Base-by-base conservation (phyloP, 2,113 vertebrate genomes). In the Redunca redunca region DNA sequence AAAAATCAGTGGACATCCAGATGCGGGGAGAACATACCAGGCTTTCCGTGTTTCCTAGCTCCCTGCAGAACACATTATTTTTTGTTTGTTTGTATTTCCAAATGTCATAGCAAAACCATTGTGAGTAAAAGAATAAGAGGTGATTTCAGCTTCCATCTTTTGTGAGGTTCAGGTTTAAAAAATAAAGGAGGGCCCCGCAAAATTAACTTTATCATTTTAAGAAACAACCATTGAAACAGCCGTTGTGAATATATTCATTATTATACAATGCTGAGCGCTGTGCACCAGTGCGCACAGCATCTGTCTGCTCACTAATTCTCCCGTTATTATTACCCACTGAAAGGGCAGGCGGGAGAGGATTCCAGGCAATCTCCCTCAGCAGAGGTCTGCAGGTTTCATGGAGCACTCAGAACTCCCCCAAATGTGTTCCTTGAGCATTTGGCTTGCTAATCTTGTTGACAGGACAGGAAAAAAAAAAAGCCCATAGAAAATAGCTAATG, bases 231-330 rank as follows among this genome's bases (percentile, higher is more conserved):
- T 96, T 93, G 97, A 98, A 98, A 98, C 93, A 98, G 97, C 86
- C 96, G 13, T 97, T 98, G 98, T 96, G 98, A 98, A 98, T 97
- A 97, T 97, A 97, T 98, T 99, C 98, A 97, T 98, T 98, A 98
- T 98, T 98, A 97, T 97, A 97, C 98, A 98, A 96, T 40, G 77
- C 96, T 40, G 88, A 98, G 98, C 26, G 97, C 98, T 94, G 98
- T 97, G 97, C 96, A 95, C 80, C 95, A 95, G 97, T 98, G 97
- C 2, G 7, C 91, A 30, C 87, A 74, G 98, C 98, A 98, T 98
- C 98, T 98, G 98, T 97, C 97, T 98, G 97, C 97, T 98, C 89
- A 91, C 97, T 96, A 81, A 96, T 96, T 98, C 95, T 97, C 93
- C 88, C 16, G 60, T 98, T 98, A 97, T 98, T 98, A 97, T 97